Conservation (phyloP, 2,888 invertebrate species). For the Parnassius apollo region DNA sequence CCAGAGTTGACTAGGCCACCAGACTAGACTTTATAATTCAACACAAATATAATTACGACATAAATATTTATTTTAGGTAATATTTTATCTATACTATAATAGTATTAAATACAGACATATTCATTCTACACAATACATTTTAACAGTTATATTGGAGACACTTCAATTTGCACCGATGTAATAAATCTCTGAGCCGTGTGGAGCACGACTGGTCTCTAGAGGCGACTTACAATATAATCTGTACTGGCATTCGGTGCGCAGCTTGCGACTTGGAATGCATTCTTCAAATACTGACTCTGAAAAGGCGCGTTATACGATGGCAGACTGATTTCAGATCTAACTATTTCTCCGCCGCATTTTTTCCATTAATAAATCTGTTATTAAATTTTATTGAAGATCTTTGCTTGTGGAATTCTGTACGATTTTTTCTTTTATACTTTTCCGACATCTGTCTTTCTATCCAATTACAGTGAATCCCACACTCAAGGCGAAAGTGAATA, state of each 20-base stretch:
- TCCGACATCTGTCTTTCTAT: too few species aligned
- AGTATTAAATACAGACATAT: too few species aligned
- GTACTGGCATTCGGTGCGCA: not conserved
- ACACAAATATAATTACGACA: too few species aligned
- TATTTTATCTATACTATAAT: too few species aligned
- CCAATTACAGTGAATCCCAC: too few species aligned
- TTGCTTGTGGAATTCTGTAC: not conserved
- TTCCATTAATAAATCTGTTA: not conserved
- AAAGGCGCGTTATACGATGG: slow-evolving; percentile 6
- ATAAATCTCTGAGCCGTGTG: slow-evolving; percentile 2
- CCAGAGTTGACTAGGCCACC: too few species aligned
- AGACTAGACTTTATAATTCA: too few species aligned
- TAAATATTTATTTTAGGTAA: too few species aligned
- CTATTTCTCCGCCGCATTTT: not conserved
- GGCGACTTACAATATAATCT: slow-evolving; percentile 8
- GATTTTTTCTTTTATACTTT: too few species aligned
- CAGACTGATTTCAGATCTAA: not conserved
- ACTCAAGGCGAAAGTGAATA: too few species aligned
- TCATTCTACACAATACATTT: not conserved
- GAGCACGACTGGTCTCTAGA: slow-evolving; percentile 5
- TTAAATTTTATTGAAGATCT: not conserved
- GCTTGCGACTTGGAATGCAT: slow-evolving; percentile 9
- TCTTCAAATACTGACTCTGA: slow-evolving; percentile 3
- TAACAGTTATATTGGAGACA: slow-evolving; percentile 6
- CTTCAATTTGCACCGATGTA: slow-evolving; percentile 16